Percentiles rank a stretch among this genome's conserved stretches.
Conservation (phyloP, 2,888 invertebrate species). For the Mimumesa dahlbomi region DNA sequence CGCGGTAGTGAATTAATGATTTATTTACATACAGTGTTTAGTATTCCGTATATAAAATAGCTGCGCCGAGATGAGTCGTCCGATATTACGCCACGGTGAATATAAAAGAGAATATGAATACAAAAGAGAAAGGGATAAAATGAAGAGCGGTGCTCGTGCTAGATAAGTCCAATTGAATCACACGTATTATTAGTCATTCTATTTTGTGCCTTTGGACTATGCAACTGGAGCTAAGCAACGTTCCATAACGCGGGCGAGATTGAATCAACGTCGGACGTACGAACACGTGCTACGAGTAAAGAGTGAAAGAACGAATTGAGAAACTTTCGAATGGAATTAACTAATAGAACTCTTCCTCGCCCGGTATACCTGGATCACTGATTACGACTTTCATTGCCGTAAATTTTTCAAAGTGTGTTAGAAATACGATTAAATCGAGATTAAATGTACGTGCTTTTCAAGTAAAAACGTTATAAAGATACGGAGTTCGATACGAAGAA, state of each 20-base stretch:
- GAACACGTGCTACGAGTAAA: slow-evolving; percentile 9
- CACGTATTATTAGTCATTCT: slow-evolving; percentile 38
- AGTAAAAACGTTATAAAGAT: too few species aligned
- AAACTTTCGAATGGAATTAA: neutral
- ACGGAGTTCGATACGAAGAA: too few species aligned
- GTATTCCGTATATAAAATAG: too few species aligned
- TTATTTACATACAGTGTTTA: too few species aligned
- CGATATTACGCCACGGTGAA: neutral
- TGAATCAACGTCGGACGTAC: slow-evolving; percentile 33
- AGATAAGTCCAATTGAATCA: slow-evolving; percentile 45
- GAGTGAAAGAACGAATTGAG: slow-evolving; percentile 6
- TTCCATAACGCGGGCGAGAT: slow-evolving; percentile 38
- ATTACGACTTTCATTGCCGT: too few species aligned
- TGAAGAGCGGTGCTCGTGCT: slow-evolving; percentile 31
- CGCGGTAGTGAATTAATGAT: too few species aligned
- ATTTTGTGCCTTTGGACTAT: slow-evolving; percentile 25
- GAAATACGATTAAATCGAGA: too few species aligned
- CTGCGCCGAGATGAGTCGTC: neutral
- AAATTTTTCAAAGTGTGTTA: too few species aligned
- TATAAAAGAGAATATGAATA: neutral
- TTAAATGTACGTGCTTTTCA: too few species aligned
- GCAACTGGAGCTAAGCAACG: slow-evolving; percentile 44
- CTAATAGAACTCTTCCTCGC: neutral
- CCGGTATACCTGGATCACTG: neutral
- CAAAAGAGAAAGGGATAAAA: slow-evolving; percentile 13